Conservation (phyloP, 2,113 vertebrate genomes). For the Trogon surrucura region DNA sequence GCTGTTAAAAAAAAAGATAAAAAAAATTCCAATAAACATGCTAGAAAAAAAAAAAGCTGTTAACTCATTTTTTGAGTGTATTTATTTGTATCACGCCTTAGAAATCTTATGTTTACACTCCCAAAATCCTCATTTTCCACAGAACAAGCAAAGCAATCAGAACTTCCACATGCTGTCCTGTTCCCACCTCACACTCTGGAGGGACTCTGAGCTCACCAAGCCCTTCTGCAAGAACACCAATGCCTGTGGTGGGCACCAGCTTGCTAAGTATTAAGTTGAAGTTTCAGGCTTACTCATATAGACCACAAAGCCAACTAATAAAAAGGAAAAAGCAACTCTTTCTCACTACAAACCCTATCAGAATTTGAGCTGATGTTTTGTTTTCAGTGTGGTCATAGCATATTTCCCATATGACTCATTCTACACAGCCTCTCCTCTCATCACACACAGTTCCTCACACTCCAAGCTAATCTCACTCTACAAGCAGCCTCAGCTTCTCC, state of each 20-base stretch:
- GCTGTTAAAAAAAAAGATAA: neutral
- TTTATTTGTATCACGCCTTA: neutral
- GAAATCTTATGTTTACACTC: neutral
- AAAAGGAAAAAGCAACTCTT: neutral
- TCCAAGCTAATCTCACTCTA: neutral
- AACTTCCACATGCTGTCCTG: neutral
- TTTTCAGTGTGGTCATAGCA: neutral
- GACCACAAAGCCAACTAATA: neutral
- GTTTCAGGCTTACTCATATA: neutral
- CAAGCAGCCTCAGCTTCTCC: neutral
- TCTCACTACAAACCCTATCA: neutral
- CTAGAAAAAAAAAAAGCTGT: neutral
- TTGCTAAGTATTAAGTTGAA: neutral
- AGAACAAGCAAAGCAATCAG: neutral
- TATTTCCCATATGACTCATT: conserved; percentile 28
- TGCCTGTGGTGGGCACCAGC: neutral
- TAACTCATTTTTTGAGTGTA: neutral
- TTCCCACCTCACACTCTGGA: neutral
- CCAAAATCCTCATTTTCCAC: neutral
- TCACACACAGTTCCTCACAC: neutral
- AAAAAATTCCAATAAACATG: neutral
- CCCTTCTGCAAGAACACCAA: neutral
- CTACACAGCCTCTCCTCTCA: neutral
- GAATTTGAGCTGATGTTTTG: neutral
- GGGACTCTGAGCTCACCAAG: neutral